Evolutionary conservation across 64 coral and sea anemone species (phyloP).

Genomic region (Hydrozoanthus tunicans): DNA sequence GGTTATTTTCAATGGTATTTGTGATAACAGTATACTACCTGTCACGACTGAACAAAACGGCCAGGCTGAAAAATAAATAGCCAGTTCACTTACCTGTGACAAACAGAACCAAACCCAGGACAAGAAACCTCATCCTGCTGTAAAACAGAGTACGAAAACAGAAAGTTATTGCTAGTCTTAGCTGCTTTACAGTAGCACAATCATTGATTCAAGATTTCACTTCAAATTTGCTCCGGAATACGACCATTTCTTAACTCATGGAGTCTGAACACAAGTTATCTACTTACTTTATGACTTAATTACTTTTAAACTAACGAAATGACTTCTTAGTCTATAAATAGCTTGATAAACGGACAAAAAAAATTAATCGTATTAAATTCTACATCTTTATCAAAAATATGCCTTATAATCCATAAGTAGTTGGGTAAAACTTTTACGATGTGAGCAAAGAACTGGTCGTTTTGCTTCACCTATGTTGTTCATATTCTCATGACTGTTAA

Average conservation of each 20-base stretch:
- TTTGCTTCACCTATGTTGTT: no score
- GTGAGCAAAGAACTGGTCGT: no score
- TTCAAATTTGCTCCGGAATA: neutral
- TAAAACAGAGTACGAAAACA: neutral
- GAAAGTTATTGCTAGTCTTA: neutral
- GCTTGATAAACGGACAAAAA: no score
- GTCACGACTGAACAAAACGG: neutral
- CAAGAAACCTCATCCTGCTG: constrained; percentile 47
- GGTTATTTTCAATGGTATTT: neutral
- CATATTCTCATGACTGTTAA: no score
- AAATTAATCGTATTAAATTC: no score
- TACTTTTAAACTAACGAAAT: no score
- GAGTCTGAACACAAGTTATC: no score
- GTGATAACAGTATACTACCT: neutral
- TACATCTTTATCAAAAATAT: no score
- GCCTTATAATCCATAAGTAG: no score
- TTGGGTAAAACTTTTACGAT: no score
- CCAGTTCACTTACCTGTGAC: constrained; percentile 44
- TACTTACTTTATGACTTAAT: no score
- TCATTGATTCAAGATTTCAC: neutral
- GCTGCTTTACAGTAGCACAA: neutral
- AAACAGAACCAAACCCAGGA: constrained; percentile 22
- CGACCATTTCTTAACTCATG: neutral
- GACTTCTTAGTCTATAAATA: no score
- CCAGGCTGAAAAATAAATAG: neutral